phyloP scores from a whole-genome alignment of 2,888 invertebrate genomes.

The Cerceris rybyensis region DNA sequence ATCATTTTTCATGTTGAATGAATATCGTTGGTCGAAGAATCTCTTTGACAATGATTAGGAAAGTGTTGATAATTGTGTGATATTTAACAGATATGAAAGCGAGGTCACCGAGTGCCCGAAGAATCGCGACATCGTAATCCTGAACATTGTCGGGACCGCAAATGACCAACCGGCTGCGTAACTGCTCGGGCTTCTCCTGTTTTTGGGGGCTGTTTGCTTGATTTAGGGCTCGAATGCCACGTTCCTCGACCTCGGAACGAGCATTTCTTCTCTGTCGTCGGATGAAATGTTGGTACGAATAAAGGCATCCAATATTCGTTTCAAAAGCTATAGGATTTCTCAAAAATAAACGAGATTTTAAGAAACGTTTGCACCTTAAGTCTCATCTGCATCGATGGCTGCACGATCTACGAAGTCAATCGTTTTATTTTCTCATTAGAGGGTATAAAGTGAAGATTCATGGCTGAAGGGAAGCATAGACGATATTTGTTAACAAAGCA shows the following conservation, averaged over 20 bases:
- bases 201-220: constrained; percentile 74
- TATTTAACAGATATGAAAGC: constrained; percentile 21
- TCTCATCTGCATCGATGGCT: no score
- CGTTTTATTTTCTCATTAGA: no score
- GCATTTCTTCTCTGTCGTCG: constrained; percentile 65
- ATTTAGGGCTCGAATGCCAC: constrained; percentile 71
- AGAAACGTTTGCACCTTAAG: background rate
- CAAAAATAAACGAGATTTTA: background rate
- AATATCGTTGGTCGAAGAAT: background rate
- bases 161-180: constrained; percentile 73
- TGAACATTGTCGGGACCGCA: constrained; percentile 73
- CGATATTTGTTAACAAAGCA: constrained; percentile 15
- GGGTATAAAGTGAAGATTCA: no score
- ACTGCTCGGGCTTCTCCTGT: constrained; percentile 66
- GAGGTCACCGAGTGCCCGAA: constrained; percentile 46
- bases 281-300: constrained; percentile 32
- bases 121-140: constrained; percentile 71
- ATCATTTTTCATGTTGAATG: background rate
- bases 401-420: no score
- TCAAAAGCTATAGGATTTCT: background rate
- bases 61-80: no score
- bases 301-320: constrained; percentile 5
- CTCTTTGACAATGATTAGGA: background rate
- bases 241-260: constrained; percentile 62
- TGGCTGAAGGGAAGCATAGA: constrained; percentile 38